Evolutionary conservation across 2,113 vertebrate species (phyloP).

Genomic region (Osmerus mordax): DNA sequence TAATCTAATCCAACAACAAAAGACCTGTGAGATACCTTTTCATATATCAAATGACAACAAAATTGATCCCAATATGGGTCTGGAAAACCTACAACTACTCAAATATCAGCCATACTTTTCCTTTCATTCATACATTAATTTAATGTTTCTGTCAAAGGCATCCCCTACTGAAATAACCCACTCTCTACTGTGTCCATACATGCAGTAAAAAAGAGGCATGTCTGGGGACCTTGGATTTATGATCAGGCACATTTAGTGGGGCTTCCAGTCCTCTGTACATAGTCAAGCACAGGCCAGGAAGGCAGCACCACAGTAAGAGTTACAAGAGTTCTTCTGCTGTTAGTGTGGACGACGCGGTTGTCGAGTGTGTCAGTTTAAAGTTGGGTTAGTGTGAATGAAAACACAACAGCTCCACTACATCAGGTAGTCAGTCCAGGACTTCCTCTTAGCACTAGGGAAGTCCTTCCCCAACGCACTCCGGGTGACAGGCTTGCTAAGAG

Average conservation of each 20-base stretch:
- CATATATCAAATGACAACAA: neutral
- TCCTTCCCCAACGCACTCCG: constrained; percentile 59
- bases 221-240: constrained; percentile 20
- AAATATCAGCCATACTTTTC: constrained; percentile 1
- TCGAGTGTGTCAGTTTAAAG: neutral
- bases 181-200: neutral
- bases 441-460: constrained; percentile 64
- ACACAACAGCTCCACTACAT: constrained; percentile 4
- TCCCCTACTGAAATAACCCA: constrained; percentile 19
- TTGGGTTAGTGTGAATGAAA: neutral
- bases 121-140: constrained; percentile 57
- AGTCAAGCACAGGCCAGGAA: neutral
- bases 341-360: too few relatives aligned
- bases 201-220: neutral
- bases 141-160: constrained; percentile 32
- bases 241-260: constrained; percentile 37
- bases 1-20: neutral
- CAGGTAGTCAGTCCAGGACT: constrained; percentile 59
- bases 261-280: neutral
- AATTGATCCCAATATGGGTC: constrained; percentile 25
- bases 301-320: neutral
- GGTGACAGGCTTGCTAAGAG: constrained; percentile 35
- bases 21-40: neutral
- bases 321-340: too few relatives aligned
- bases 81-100: constrained; percentile 3